These are phyloP conservation scores for Chrysodeixis includens DNA, from an alignment of 2,888 invertebrate genomes.

Conservation along the genomic window DNA sequence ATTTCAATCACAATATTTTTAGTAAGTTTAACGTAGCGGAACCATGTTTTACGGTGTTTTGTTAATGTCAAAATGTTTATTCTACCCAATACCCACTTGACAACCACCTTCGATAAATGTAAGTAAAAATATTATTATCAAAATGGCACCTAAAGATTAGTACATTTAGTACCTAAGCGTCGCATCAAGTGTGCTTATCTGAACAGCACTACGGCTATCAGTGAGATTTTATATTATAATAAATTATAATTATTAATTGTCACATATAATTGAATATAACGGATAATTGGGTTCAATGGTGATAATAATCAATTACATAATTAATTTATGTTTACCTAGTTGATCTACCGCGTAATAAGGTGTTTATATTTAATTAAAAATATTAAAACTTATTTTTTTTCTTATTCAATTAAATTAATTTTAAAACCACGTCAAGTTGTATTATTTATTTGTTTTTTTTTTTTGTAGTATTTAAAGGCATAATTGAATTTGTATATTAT, in stretches of 20 bases:
- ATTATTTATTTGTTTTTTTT: too few species aligned
- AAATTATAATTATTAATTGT: conserved; percentile 29
- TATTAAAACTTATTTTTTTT: background rate
- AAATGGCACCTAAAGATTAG: conserved; percentile 35
- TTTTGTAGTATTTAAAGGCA: too few species aligned
- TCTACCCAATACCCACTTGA: background rate
- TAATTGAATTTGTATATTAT: too few species aligned
- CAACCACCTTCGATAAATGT: background rate
- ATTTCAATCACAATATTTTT: too few species aligned
- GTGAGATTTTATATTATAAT: conserved; percentile 21
- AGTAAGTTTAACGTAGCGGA: too few species aligned
- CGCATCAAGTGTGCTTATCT: conserved; percentile 37
- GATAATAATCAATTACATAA: conserved; percentile 22
- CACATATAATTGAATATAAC: conserved; percentile 23
- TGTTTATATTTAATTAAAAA: background rate
- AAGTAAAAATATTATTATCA: conserved; percentile 6
- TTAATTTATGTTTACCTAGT: background rate
- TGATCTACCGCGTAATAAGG: background rate
- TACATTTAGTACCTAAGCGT: background rate
- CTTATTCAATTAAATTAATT: background rate
- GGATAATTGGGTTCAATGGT: conserved; percentile 25
- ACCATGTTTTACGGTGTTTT: too few species aligned
- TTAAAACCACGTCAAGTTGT: too few species aligned
- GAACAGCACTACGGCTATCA: conserved; percentile 30
- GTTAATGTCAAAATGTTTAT: background rate